Base-by-base conservation (phyloP, 1,140 invertebrate species). In the Proales similis region DNA sequence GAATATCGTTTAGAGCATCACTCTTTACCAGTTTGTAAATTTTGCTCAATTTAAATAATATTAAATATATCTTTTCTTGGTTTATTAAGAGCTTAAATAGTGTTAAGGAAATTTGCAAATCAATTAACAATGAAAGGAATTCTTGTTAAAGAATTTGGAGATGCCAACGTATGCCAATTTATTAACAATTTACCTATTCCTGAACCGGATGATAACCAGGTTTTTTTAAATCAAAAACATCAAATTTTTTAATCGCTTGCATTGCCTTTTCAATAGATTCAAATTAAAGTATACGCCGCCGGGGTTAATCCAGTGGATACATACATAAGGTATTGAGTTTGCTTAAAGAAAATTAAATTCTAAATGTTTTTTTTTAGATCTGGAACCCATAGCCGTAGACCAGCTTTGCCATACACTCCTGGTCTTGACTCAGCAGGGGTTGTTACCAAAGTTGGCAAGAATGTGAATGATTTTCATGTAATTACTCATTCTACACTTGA, bases 281-380 rank as follows among this genome's bases (percentile, higher is more conserved):
- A 81, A 39, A 72, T 81, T 5, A 71, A 74, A 63, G 76, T 82
- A 1, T 43, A 68, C 20, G 72, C 76, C 6, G 70, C 75, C 63
- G 81, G 80, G 17, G 71, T 82, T 0, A 82, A 82, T 67, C 81
- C 81, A 27, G 79, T 82, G n/a, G 81, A 82, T 62, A 80, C 79
- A 0, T 82, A 82, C 63, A 80, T 82, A n/a, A n/a, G n/a, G n/a
- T n/a, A n/a, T n/a, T n/a, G n/a, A n/a, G n/a, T n/a, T n/a, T n/a
- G n/a, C n/a, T n/a, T n/a, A n/a, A n/a, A n/a, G n/a, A n/a, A n/a
- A n/a, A n/a, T n/a, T n/a, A n/a, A n/a, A n/a, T n/a, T n/a, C n/a
- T n/a, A n/a, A n/a, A n/a, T n/a, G n/a, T n/a, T n/a, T n/a, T n/a
- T n/a, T n/a, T n/a, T n/a, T 24, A 70, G 81, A 24, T 68, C 72